phyloP scores from a whole-genome alignment of 92 coral and sea anemone genomes.

The Epizoanthus illoricatus region DNA sequence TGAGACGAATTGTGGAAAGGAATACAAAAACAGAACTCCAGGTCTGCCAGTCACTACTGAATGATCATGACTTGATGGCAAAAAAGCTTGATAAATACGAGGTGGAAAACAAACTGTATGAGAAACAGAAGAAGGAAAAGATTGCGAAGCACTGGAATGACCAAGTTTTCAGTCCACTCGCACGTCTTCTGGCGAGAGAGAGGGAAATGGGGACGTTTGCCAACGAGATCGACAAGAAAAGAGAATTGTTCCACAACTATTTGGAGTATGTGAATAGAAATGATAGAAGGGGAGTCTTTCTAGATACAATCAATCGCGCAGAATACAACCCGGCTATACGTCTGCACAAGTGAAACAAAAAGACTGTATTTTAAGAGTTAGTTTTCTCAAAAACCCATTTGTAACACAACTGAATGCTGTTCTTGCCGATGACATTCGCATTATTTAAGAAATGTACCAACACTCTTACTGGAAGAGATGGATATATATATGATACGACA shows the following conservation, averaged over 20 bases:
- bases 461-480: too few species aligned
- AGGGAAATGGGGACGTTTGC: not conserved
- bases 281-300: slow-evolving; percentile 19
- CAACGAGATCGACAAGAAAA: not conserved
- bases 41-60: not conserved
- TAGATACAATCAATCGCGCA: not conserved
- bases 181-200: slow-evolving; percentile 5
- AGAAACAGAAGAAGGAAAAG: slow-evolving; percentile 3
- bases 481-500: too few species aligned
- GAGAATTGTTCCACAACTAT: slow-evolving; percentile 21
- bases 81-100: slow-evolving; percentile 1
- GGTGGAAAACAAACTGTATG: not conserved
- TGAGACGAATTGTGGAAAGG: not conserved
- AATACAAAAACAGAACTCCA: not conserved
- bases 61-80: not conserved
- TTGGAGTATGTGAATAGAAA: slow-evolving; percentile 19
- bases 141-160: slow-evolving; percentile 31
- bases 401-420: too few species aligned
- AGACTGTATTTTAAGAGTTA: too few species aligned
- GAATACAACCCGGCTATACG: slow-evolving; percentile 1
- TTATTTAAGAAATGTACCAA: too few species aligned
- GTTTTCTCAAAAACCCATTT: too few species aligned
- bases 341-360: not conserved
- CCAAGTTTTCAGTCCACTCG: not conserved
- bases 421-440: too few species aligned